Evolutionary conservation across 2,797 vertebrate genomes (phyloP), one percentile per base, ranked within the genome.

Genomic region (Fundulus diaphanus): DNA sequence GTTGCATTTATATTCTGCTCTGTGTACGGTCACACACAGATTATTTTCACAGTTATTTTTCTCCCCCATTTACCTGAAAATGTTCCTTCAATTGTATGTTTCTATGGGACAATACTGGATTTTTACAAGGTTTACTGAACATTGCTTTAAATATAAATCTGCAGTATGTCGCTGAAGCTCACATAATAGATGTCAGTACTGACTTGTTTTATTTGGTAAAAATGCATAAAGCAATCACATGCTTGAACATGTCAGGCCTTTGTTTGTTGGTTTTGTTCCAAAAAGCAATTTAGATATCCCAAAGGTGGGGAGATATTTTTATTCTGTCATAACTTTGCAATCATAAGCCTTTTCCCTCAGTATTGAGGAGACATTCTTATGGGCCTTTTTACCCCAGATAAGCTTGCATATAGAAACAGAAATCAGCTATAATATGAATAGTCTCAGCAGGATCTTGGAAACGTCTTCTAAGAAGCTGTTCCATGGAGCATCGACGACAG

Each of bases 61-160:
- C 67, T 56, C 71, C 66, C n/a, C 49, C 51, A 29, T 68, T 68
- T 18, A 73, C 74, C 73, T 37, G 11, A 70, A 71, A 72, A 24
- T 69, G 67, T 52, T 49, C 59, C 16, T 24, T 40, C 20, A 29
- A n/a, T 15, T 40, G 2, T 44, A 56, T 74, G 75, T 79, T 77
- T 35, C 70, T 49, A 68, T 82, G 46, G 37, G 76, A 77, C 78
- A 68, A 59, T 42, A 59, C n/a, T 27, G 48, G 33, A 37, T 63
- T 35, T 37, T 2, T 24, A 22, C 13, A 24, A 37, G 59, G 35
- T 63, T 24, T 63, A 63, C 11, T 22, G 46, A 22, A 46, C 5
- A 20, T 13, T 48, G 27, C 3, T 48, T 68, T 22, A 68, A 68
- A 31, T 5, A 68, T 33, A 33, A 51, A 52, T 33, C 48, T 35